Evolutionary conservation across 1,140 invertebrate species (phyloP), one percentile per base, ranked within the genome.

Genomic region (Acromyrmex charruanus): DNA sequence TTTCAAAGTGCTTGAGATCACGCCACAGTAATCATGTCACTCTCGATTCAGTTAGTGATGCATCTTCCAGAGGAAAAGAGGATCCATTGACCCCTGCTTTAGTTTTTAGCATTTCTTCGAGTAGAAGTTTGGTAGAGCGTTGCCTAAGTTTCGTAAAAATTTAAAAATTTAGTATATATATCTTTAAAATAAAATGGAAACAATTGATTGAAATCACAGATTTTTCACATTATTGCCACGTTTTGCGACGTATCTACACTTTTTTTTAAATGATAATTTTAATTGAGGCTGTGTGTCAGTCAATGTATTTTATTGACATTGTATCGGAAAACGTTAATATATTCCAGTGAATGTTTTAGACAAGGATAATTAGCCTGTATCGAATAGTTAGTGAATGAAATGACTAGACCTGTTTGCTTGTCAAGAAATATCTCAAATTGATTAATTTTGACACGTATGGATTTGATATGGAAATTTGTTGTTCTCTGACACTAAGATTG

Each of bases 1-100:
- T 82, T 82, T 49, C 77, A 55, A 14, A 82, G 10, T 72, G 65
- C 35, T 71, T n/a, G 18, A 49, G 16, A 7, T 82, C 59, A 72
- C 39, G 51, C 16, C 21, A 16, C 16, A 39, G 28, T 21, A 44
- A 71, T 53, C 77, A 39, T 61, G 4, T 80, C 31, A 71, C 16
- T 71, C 35, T 49, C 51, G 79, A 71, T 81, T 59, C 35, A 49
- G 9, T 21, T 39, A 58, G 3, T 39, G 21, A 28, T 4, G 14
- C 21, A 49, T 81, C 21, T 44, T 18, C 61, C 10, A n/a, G 16
- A 80, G 77, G 16, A 69, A 80, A 69, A 5, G 18, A 49, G 9
- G 66, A 72, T 71, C 16, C 21, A 68, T 39, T 25, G 63, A 58
- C n/a, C 18, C 21, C 16, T 14, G 14, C 4, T 9, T 9, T 4